Base-by-base conservation (phyloP, 2,113 vertebrate species). In the Gasterosteus aculeatus region DNA sequence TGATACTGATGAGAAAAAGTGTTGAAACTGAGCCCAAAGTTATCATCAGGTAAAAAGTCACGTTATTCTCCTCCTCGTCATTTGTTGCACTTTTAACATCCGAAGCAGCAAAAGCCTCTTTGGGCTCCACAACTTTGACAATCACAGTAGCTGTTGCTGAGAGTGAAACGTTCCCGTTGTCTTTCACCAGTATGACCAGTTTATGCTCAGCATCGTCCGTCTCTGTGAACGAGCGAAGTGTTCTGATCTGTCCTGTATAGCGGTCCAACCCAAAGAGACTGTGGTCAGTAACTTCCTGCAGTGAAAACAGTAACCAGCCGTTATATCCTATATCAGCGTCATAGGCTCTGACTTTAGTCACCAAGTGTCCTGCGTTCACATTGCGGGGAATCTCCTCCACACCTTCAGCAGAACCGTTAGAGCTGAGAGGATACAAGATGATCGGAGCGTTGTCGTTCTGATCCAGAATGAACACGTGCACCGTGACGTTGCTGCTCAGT, bases 401-500 rank as follows among this genome's bases (percentile, higher is more conserved):
- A 72, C 86, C 88, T 72, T 91, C 86, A 80, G 80, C 87, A 53
- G 87, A 87, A 80, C 87, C 82, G 75, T 91, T 87, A 1, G 68
- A 16, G 61, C 72, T 87, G 60, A 80, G 9, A 54, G 82, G 85
- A 77, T 79, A 87, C 58, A 85, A 60, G 69, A 83, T 86, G 68
- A 91, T 60, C 87, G 66, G 42, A 92, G 92, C 2, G 46, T 93
- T 92, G 79, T 93, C 90, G 70, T 92, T 92, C 81, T 87, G 87
- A 84, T 91, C 90, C 77, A 91, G 62, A 80, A 92, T 89, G 74
- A 88, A 89, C 63, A 91, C 88, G 22, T 87, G 72, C 53, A 53
- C 51, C 22, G 80, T 86, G 59, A 87, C 78, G 60, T 84, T 84
- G 75, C 49, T 80, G 82, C 80, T 83, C 0, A 80, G 61, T 81